A percentile compares a stretch with the other conserved stretches of the same genome.
These are phyloP conservation scores for Hololepta plana DNA, from an alignment of 2,888 invertebrate species.

Conservation along the genomic window DNA sequence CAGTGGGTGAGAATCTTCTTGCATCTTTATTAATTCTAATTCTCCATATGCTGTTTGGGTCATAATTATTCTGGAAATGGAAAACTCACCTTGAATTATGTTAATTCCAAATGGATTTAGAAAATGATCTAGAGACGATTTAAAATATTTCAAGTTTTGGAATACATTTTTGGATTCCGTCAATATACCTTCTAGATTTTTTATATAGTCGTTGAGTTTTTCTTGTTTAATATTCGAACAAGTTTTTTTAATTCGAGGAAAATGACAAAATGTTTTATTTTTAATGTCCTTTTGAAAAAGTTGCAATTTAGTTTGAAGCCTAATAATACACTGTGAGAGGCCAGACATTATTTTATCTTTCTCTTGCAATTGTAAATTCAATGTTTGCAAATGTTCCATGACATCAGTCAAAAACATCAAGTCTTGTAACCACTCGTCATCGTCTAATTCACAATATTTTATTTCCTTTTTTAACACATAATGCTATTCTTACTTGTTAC, in stretches of 20 bases:
- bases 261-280: conserved; percentile 3
- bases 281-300: conserved; percentile 1
- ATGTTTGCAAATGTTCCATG: conserved; percentile 2
- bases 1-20: too few relatives aligned
- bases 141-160: conserved; percentile 9
- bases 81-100: conserved; percentile 12
- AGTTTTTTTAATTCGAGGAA: conserved; percentile 6
- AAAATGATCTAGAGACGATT: conserved; percentile 9
- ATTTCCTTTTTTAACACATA: too few relatives aligned
- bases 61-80: conserved; percentile 12
- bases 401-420: conserved; percentile 3
- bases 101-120: conserved; percentile 9
- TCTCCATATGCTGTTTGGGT: conserved; percentile 12
- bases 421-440: conserved; percentile 3
- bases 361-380: conserved; percentile 5
- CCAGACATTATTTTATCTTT: conserved; percentile 5
- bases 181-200: conserved; percentile 10
- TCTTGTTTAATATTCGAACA: conserved; percentile 9
- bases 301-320: conserved; percentile 3
- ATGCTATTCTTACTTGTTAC: too few relatives aligned
- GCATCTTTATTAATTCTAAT: conserved; percentile 13
- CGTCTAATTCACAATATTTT: too few relatives aligned
- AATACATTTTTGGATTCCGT: conserved; percentile 9
- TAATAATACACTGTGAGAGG: conserved; percentile 5
- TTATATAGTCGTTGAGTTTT: conserved; percentile 11